Conservation (phyloP, 2,797 vertebrate species). For the Nasua narica region DNA sequence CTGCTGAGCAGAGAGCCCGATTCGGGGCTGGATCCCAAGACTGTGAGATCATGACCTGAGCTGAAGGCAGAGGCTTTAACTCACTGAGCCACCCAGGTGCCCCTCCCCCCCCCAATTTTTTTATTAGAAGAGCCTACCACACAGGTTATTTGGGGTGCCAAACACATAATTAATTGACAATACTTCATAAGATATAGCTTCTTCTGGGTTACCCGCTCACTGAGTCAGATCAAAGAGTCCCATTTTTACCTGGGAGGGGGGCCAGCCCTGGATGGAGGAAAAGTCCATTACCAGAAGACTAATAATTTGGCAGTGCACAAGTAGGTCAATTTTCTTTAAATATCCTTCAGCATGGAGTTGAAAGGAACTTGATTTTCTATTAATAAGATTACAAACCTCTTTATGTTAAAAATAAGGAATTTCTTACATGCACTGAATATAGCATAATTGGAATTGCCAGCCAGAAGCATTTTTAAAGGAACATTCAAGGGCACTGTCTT, state of each 20-base stretch:
- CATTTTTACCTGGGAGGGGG: background rate
- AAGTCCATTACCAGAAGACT: background rate
- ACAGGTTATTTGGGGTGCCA: background rate
- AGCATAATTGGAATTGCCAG: background rate
- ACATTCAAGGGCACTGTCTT: background rate
- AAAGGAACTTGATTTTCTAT: constrained; percentile 31
- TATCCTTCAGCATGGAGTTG: background rate
- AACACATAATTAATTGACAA: background rate
- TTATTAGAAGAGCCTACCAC: background rate
- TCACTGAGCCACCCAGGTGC: no score
- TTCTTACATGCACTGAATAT: background rate
- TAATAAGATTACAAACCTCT: constrained; percentile 29
- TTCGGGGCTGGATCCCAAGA: no score
- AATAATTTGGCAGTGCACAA: background rate
- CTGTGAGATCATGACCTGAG: no score
- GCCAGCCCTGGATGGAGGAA: background rate
- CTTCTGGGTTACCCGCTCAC: background rate
- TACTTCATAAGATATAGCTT: background rate
- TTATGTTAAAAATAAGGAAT: constrained; percentile 31
- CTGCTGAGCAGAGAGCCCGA: no score
- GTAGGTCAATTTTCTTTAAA: constrained; percentile 49
- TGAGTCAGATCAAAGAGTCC: background rate
- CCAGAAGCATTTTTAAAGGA: constrained; percentile 20
- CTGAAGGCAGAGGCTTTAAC: no score
- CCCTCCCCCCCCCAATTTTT: background rate